Evolutionary conservation across 2,888 invertebrate species (phyloP), one percentile per base, ranked within the genome.

Genomic region (Lottia scabra): DNA sequence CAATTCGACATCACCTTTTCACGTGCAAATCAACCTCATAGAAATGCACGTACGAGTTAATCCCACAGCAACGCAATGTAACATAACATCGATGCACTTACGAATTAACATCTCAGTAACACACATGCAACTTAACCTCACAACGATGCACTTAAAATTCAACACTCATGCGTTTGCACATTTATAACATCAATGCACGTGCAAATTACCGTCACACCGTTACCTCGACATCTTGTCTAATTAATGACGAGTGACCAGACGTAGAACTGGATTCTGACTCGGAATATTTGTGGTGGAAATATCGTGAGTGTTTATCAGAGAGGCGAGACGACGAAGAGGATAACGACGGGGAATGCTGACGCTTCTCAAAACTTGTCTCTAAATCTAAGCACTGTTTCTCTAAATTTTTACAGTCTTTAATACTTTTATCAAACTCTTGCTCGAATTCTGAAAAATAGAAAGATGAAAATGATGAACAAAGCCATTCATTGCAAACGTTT

Each of bases 271-370:
- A 56, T 23, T 56, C 56, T 13, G 56, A 56, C 56, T 56, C 56
- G 56, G 56, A 56, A 56, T 56, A 56, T 56, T 56, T 56, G 38
- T 38, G 38, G 13, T 56, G 56, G 56, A 56, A 56, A 56, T 56
- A 56, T 56, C 23, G 19, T 23, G 56, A 56, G 12, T 56, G 56
- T 56, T 56, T 56, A 23, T 56, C 56, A 10, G 56, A 56, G 13
- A 23, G 19, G 10, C 10, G 56, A 10, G 56, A 56, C 2, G 56
- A 56, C 13, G 56, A 56, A 13, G 56, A 56, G 56, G 56, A 56
- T 23, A 56, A 19, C 2, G 56, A 56, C 2, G 56, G 56, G 5
- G 56, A 23, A 23, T 56, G 19, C 23, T 23, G 56, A 56, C 56
- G 56, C 12, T 19, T 56, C 23, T 56, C 56, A 23, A 56, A 56